Evolutionary conservation across 2,113 vertebrate species (phyloP), one percentile per base, ranked within the genome.

Genomic region (Macrotis lagotis): DNA sequence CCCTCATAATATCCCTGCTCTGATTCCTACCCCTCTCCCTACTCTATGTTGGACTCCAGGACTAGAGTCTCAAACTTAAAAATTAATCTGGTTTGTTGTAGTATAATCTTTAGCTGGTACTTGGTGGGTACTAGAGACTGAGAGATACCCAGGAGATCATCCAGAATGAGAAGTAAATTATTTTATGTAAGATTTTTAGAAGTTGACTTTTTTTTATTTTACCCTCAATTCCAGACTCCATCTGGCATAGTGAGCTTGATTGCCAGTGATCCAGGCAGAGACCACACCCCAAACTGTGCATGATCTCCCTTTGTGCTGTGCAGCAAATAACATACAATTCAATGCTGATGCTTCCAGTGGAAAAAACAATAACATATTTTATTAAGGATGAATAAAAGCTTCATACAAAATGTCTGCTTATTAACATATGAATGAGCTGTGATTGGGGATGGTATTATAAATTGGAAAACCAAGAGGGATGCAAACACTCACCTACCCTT

Each of bases 331-430:
- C 66, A 83, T 83, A 44, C n/a, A 83, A 92, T 93, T 96, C 51
- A 26, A 52, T 89, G 94, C 22, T 92, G 90, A 96, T 94, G 96
- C 90, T 95, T 89, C 97, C 96, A 92, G 95, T 51, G 97, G 96
- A 93, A 90, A 96, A 94, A 96, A 93, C 66, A 96, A 94, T n/a
- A 93, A 83, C 0, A 31, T 93, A 97, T 91, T 97, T 97, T 96
- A 97, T 88, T 51, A 96, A 96, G 37, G 25, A 93, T 92, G 25
- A 98, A 98, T 96, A 97, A 95, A 95, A 90, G 94, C 95, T 96
- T 95, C 98, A 94, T 97, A 98, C 94, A 95, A 95, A 97, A 95
- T 5, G 47, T 97, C 92, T 96, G 94, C 44, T 53, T 97, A 94
- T 96, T 97, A 90, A 93, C 91, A 26, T 50, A 91, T 97, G 94